Base-by-base conservation (phyloP, 2,888 invertebrate species). In the Volucella zonaria region DNA sequence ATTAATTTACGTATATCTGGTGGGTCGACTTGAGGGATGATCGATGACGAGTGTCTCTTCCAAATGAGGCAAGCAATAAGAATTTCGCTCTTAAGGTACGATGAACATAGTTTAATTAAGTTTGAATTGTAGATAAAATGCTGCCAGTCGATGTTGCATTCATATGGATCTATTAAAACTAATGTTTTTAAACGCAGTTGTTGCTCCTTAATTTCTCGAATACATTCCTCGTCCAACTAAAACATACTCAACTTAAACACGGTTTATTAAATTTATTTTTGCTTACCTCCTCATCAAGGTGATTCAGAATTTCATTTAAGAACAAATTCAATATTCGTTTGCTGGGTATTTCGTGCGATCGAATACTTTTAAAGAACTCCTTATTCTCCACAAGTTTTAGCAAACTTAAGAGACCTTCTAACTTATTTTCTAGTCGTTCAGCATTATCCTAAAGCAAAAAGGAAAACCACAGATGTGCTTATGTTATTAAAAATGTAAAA, bases 131-230 rank as follows among this genome's bases (percentile, higher is more conserved):
- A 89, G 31, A 92, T 89, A 86, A 92, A 92, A 82, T 90, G 90
- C 78, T 90, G 91, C 92, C 92, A 92, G 38, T 91, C 89, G n/a
- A 88, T 75, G 86, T 92, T 90, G 23, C 89, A 88, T 86, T 92
- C 91, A 52, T 90, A 90, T 2, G 92, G 92, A 89, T 92, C 92
- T 40, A 90, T 90, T 10, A 92, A 89, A 15, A 88, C 80, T n/a
- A 92, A 87, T 0, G 92, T 92, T 86, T 92, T 90, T 0, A 92
- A 87, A 2, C 92, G 91, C 68, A 90, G 88, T 56, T 91, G 78
- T 74, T 91, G 90, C 74, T 92, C 92, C 43, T 90, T 89, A 52
- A 92, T 91, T 83, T 91, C 90, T 54, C 90, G 54, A 23, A 91
- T 86, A 61, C 90, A 88, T 4, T 87, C 67, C n/a, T 89, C 89